Conservation (phyloP, 2,888 invertebrate genomes). For the Parapristionchus giblindavisi region DNA sequence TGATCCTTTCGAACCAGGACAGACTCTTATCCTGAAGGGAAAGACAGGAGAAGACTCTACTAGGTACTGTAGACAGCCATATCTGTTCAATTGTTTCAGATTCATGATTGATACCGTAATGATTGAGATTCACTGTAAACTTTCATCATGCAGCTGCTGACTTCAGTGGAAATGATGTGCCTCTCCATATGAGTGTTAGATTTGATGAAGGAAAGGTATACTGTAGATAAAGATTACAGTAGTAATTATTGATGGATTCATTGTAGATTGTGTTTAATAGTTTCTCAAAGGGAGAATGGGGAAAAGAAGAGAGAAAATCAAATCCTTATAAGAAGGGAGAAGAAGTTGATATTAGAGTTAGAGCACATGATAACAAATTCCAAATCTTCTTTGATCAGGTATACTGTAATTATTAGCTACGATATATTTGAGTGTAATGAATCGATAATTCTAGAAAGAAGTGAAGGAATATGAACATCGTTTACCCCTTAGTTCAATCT, state of each 20-base stretch:
- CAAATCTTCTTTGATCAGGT: slow-evolving; percentile 63
- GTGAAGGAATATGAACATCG: slow-evolving; percentile 69
- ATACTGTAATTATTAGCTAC: too few species aligned
- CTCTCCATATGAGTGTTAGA: slow-evolving; percentile 64
- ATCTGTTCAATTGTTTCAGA: too few species aligned
- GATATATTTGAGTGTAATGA: too few species aligned
- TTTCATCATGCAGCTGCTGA: slow-evolving; percentile 65
- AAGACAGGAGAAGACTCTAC: slow-evolving; percentile 63
- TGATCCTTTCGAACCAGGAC: slow-evolving; percentile 67
- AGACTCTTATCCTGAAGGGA: slow-evolving; percentile 67
- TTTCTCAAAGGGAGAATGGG: slow-evolving; percentile 69
- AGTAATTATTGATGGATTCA: not conserved
- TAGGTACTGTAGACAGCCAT: slow-evolving; percentile 43
- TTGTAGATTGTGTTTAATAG: slow-evolving; percentile 65
- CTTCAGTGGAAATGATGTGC: slow-evolving; percentile 68
- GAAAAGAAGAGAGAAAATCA: slow-evolving; percentile 69
- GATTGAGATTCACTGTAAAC: slow-evolving; percentile 64
- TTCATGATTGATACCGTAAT: too few species aligned
- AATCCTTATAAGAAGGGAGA: slow-evolving; percentile 69
- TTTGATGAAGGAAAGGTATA: slow-evolving; percentile 61
- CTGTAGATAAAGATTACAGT: not conserved
- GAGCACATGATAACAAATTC: slow-evolving; percentile 68
- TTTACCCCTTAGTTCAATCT: slow-evolving; percentile 62
- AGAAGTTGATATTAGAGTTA: slow-evolving; percentile 67
- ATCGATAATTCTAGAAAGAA: slow-evolving; percentile 57